phyloP scores from a whole-genome alignment of 2,113 vertebrate species.

The Anarrhichthys ocellatus region DNA sequence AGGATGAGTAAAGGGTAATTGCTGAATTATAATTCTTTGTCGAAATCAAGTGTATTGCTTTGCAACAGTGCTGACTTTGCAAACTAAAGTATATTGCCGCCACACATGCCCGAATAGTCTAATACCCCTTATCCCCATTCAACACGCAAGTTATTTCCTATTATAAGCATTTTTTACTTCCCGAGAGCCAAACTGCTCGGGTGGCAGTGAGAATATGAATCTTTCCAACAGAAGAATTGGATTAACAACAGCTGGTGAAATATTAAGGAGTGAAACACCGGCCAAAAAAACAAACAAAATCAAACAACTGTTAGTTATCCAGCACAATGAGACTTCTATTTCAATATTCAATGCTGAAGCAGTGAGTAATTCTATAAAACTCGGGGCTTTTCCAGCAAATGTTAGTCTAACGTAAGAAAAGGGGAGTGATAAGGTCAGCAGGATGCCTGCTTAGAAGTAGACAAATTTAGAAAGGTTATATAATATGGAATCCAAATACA shows the following conservation, averaged over 20 bases:
- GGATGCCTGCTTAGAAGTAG: neutral
- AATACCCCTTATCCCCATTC: constrained; percentile 37
- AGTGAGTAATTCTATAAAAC: constrained; percentile 10
- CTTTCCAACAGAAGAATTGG: constrained; percentile 27
- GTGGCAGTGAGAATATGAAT: constrained; percentile 41
- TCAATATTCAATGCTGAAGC: constrained; percentile 1
- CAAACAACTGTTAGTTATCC: constrained; percentile 23
- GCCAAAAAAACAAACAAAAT: constrained; percentile 9
- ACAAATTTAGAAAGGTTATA: neutral
- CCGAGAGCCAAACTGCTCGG: constrained; percentile 33
- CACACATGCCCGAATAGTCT: constrained; percentile 33
- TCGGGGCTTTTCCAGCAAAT: neutral
- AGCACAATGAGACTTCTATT: constrained; percentile 6
- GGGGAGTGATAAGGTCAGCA: neutral
- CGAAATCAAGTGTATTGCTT: constrained; percentile 36
- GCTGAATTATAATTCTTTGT: constrained; percentile 50
- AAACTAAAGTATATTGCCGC: constrained; percentile 34
- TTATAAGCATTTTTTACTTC: constrained; percentile 34
- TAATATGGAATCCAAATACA: constrained; percentile 3
- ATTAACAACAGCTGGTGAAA: constrained; percentile 38
- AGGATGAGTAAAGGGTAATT: constrained; percentile 42
- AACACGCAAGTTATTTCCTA: constrained; percentile 47
- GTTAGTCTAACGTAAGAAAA: neutral
- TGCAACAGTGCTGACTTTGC: constrained; percentile 53
- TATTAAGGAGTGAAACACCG: constrained; percentile 37